Percentiles rank a stretch among this genome's conserved stretches.
Conservation (phyloP, 2,888 invertebrate genomes). For the Agrotis exclamationis region DNA sequence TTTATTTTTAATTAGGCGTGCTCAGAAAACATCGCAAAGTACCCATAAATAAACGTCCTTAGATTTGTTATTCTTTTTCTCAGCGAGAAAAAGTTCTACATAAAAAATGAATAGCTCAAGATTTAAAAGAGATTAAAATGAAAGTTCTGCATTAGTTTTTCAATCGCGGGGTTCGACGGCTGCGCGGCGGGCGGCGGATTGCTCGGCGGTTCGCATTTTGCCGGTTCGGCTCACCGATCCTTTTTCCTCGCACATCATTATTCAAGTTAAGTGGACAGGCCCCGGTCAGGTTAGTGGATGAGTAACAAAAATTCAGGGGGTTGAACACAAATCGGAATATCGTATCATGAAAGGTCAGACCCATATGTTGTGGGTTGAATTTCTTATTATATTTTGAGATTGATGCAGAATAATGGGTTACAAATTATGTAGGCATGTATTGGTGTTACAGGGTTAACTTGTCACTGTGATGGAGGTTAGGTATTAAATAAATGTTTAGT, state of each 20-base stretch:
- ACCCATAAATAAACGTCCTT: slow-evolving; percentile 33
- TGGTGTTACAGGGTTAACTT: slow-evolving; percentile 20
- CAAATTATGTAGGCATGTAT: slow-evolving; percentile 42
- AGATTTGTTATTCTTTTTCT: slow-evolving; percentile 15
- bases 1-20: slow-evolving; percentile 66
- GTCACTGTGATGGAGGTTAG: slow-evolving; percentile 21
- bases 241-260: slow-evolving; percentile 87
- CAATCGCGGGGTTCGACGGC: slow-evolving; percentile 62
- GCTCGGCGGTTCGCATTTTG: slow-evolving; percentile 74
- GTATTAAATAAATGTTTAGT: background rate
- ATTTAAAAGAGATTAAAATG: slow-evolving; percentile 61
- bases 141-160: slow-evolving; percentile 67
- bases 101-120: slow-evolving; percentile 47
- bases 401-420: slow-evolving; percentile 63
- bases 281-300: slow-evolving; percentile 84
- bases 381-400: slow-evolving; percentile 65
- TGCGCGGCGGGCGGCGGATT: slow-evolving; percentile 63
- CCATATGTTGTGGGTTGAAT: slow-evolving; percentile 62
- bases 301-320: slow-evolving; percentile 83
- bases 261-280: slow-evolving; percentile 88
- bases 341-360: slow-evolving; percentile 71
- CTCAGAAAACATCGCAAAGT: slow-evolving; percentile 23
- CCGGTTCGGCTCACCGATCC: slow-evolving; percentile 81
- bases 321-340: slow-evolving; percentile 72
- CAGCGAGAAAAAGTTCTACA: slow-evolving; percentile 2